These are phyloP conservation scores for Euwallacea similis DNA, from an alignment of 1,140 invertebrate species.

Conservation along the genomic window DNA sequence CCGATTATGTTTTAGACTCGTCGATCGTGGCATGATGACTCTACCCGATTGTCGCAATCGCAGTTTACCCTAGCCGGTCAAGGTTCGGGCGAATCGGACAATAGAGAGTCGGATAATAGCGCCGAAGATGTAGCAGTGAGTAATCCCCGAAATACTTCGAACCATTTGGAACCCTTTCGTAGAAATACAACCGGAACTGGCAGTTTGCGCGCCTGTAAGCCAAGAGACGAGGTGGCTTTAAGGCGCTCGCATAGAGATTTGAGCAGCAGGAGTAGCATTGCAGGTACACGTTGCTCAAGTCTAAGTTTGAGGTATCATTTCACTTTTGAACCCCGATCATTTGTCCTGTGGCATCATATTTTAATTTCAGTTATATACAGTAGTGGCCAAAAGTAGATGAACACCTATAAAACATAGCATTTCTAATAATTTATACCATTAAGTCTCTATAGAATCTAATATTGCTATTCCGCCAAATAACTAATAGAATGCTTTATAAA, in stretches of 20 bases:
- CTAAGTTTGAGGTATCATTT: no score
- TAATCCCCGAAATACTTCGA: not conserved
- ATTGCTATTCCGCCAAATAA: no score
- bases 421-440: no score
- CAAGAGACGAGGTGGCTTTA: constrained; percentile 50
- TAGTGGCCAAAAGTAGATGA: no score
- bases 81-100: constrained; percentile 61
- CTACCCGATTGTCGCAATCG: constrained; percentile 58
- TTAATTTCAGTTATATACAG: not conserved
- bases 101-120: constrained; percentile 78
- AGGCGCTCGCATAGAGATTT: constrained; percentile 49
- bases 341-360: not conserved
- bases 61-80: constrained; percentile 63
- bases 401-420: no score
- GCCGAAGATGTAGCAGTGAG: constrained; percentile 57
- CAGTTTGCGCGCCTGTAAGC: constrained; percentile 48
- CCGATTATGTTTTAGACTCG: constrained; percentile 61
- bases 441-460: no score
- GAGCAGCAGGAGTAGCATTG: constrained; percentile 43
- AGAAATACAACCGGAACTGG: constrained; percentile 56
- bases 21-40: constrained; percentile 75
- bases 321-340: no score
- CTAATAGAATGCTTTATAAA: no score
- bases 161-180: constrained; percentile 47
- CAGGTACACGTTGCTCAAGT: constrained; percentile 38